Evolutionary conservation across 1,140 invertebrate genomes (phyloP).

Genomic region (Drosophila baimaii): DNA sequence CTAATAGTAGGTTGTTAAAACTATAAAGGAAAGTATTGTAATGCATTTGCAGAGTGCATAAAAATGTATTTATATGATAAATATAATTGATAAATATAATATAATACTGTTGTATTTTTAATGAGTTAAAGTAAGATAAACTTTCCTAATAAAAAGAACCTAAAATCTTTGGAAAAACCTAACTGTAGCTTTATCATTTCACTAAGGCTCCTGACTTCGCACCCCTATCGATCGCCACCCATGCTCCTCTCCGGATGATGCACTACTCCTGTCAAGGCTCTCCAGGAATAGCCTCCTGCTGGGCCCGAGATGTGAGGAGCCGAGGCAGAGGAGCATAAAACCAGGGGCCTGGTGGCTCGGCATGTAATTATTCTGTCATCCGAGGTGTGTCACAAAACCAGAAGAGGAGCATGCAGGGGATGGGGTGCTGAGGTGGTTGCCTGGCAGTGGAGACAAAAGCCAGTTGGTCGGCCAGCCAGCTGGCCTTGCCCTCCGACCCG

Average conservation of each 20-base stretch:
- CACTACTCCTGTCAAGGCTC: slow-evolving; percentile 18
- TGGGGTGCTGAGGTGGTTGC: not conserved
- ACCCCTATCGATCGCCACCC: not conserved
- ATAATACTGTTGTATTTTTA: not conserved
- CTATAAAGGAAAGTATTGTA: not conserved
- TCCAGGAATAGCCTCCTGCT: slow-evolving; percentile 19
- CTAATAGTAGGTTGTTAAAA: not conserved
- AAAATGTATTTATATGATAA: not conserved
- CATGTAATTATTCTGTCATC: slow-evolving; percentile 78
- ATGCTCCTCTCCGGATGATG: slow-evolving; percentile 23
- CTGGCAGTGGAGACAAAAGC: slow-evolving; percentile 43
- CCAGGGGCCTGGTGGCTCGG: slow-evolving; percentile 29
- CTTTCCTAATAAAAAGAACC: too few relatives aligned
- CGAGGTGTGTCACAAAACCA: slow-evolving; percentile 51
- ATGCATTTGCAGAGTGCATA: not conserved
- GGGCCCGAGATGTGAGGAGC: not conserved
- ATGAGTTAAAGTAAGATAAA: not conserved
- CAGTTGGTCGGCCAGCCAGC: slow-evolving; percentile 42
- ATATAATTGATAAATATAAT: too few relatives aligned
- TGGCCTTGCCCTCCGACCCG: slow-evolving; percentile 49
- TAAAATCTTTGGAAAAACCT: too few relatives aligned
- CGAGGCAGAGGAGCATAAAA: not conserved
- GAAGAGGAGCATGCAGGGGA: not conserved
- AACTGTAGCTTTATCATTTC: too few relatives aligned
- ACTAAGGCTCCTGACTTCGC: too few relatives aligned